A percentile compares a stretch with the other conserved stretches of the same genome.
phyloP scores from a whole-genome alignment of 2,888 invertebrate genomes.

The Melanchra persicariae region DNA sequence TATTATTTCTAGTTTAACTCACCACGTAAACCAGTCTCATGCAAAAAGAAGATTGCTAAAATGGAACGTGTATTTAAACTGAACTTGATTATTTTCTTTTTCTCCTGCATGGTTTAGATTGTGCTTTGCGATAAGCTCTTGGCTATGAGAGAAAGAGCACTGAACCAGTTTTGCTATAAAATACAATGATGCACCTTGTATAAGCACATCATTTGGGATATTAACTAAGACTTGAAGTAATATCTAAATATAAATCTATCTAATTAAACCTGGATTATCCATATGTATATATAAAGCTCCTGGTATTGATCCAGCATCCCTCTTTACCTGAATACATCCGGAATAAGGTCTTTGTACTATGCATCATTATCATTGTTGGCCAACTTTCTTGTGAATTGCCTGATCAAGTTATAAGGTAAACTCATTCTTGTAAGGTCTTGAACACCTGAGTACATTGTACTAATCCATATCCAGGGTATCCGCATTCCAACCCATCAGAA shows the following conservation, averaged over 20 bases:
- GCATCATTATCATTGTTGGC: not conserved
- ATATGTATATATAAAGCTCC: too few species aligned
- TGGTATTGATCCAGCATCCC: not conserved
- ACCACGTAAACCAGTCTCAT: not conserved
- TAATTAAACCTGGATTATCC: too few species aligned
- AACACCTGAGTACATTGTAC: too few species aligned
- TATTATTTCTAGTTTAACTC: constrained; percentile 25
- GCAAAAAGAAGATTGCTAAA: constrained; percentile 12
- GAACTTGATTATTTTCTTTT: not conserved
- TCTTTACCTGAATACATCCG: not conserved
- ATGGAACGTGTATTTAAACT: constrained; percentile 22
- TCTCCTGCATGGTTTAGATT: not conserved
- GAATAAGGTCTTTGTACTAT: not conserved
- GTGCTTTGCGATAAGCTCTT: not conserved
- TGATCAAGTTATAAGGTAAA: too few species aligned
- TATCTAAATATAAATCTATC: too few species aligned
- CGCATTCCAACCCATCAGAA: too few species aligned
- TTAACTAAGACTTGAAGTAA: too few species aligned
- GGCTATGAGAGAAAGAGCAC: not conserved
- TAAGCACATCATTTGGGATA: not conserved
- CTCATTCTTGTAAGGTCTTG: not conserved
- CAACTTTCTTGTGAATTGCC: not conserved
- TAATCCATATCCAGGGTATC: too few species aligned
- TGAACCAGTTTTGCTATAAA: not conserved
- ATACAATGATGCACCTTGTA: not conserved